These are phyloP conservation scores for Mythimna pallens DNA, from an alignment of 2,888 invertebrate species.

Conservation along the genomic window DNA sequence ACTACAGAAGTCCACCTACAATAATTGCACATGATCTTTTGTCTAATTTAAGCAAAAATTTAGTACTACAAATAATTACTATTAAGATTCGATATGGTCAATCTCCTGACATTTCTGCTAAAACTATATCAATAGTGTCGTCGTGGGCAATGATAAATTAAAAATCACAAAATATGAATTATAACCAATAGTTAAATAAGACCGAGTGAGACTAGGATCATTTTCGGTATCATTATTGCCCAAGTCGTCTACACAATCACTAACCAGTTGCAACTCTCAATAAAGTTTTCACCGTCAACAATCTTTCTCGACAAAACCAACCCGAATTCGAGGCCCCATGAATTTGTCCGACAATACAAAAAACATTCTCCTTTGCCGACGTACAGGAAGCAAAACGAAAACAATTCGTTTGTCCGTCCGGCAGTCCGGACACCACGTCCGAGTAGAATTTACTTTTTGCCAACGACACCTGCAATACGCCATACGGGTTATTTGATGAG, in stretches of 20 bases:
- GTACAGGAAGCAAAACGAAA: slow-evolving; percentile 38
- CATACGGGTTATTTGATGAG: slow-evolving; percentile 55
- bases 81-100: neutral
- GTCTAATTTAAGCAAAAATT: too few relatives aligned
- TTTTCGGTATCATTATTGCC: neutral
- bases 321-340: slow-evolving; percentile 6
- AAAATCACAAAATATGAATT: neutral
- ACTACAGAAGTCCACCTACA: too few relatives aligned
- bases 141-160: too few relatives aligned
- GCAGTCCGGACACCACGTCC: slow-evolving; percentile 23
- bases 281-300: neutral
- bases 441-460: slow-evolving; percentile 49
- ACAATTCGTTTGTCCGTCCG: slow-evolving; percentile 51
- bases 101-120: neutral
- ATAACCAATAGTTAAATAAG: neutral
- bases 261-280: neutral
- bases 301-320: slow-evolving; percentile 5
- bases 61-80: too few relatives aligned
- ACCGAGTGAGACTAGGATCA: neutral
- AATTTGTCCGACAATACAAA: slow-evolving; percentile 39
- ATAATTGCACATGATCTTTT: too few relatives aligned
- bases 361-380: slow-evolving; percentile 37
- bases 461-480: slow-evolving; percentile 52
- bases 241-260: neutral
- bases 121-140: too few relatives aligned